Base-by-base conservation (phyloP, 1,140 invertebrate species). In the Colletes latitarsis region DNA sequence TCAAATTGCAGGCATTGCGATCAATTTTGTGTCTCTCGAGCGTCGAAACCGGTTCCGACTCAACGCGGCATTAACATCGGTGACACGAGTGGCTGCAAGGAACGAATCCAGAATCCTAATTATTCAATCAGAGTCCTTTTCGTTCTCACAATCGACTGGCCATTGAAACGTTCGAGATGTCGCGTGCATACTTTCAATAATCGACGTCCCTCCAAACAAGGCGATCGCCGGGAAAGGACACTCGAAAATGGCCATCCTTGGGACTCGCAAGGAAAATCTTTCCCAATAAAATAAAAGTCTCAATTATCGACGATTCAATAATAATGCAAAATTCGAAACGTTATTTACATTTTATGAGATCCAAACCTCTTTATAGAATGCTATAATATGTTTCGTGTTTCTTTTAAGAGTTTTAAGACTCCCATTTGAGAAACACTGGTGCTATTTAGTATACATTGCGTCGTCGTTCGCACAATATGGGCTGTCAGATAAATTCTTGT, bases 61-160 rank as follows among this genome's bases (percentile, higher is more conserved):
- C 53, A 30, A 19, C 58, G 9, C n/a, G 69, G 10, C 60, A 77
- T 77, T 41, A 64, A 30, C 46, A 66, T 77, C 67, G n/a, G 68
- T 39, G 75, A 77, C 75, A 70, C 66, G 74, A 75, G 21, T 12
- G 55, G 39, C 67, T 41, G 53, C 43, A n/a, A 49, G 43, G 53
- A 41, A 82, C 67, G 60, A 41, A 69, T 21, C n/a, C 0, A 30
- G 62, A 69, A 82, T 70, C 21, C 69, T 78, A 82, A 84, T 84
- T 84, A 82, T 57, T 57, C 41, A 57, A 78, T 84, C 82, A 43
- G 14, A 4, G 19, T n/a, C 14, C 41, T 58, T 77, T 39, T 66
- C 72, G 67, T 72, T 63, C 39, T 43, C 30, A 21, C 30, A 21
- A 60, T 30, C n/a, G 14, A 21, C 39, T 4, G 21, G 19, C 19